A percentile compares a stretch with the other conserved stretches of the same genome.
Conservation (phyloP, 2,888 invertebrate genomes). For the Machimus rusticus region DNA sequence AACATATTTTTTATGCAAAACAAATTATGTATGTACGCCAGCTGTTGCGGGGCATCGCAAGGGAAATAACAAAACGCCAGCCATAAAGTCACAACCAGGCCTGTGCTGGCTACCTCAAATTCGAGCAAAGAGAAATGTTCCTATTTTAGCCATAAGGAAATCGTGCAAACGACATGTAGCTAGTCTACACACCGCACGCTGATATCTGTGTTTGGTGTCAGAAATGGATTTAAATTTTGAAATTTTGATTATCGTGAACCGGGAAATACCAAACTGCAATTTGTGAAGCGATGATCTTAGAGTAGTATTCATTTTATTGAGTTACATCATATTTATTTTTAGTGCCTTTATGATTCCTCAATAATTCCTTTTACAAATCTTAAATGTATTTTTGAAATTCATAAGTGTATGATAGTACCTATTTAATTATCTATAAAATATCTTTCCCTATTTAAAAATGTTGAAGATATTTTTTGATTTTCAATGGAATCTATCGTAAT, state of each 20-base stretch:
- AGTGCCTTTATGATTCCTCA: not conserved
- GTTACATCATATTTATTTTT: not conserved
- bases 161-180: not conserved
- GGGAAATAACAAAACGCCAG: not conserved
- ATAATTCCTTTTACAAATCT: no score
- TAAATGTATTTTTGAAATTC: no score
- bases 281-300: not conserved
- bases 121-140: constrained; percentile 10
- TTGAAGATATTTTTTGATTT: no score
- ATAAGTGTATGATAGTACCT: no score
- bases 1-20: not conserved
- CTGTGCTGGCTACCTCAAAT: not conserved
- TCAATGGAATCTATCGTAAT: no score
- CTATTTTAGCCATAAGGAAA: constrained; percentile 14
- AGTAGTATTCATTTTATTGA: not conserved
- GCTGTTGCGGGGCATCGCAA: not conserved
- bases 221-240: constrained; percentile 7
- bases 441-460: no score
- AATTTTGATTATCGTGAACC: not conserved
- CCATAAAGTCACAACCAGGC: not conserved
- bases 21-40: not conserved
- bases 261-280: not conserved
- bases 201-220: not conserved
- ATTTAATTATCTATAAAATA: no score
- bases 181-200: not conserved